Evolutionary conservation across 2,888 invertebrate genomes (phyloP).

Genomic region (Mesoligia furuncula): DNA sequence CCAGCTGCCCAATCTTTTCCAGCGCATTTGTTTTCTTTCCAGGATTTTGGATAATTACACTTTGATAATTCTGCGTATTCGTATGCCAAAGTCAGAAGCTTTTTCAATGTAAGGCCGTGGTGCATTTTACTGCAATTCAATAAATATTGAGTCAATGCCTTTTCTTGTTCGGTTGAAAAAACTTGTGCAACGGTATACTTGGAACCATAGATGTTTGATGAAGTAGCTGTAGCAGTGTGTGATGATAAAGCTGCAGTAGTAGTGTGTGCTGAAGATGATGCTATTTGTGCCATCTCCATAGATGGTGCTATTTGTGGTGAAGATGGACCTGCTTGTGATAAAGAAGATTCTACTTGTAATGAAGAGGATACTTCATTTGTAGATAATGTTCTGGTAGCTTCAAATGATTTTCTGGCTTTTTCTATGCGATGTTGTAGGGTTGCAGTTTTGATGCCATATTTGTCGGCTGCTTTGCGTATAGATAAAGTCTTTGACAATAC

Average conservation of each 20-base stretch:
- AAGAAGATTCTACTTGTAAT: slow-evolving; percentile 49
- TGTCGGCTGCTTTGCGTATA: slow-evolving; percentile 18
- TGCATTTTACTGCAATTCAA: slow-evolving; percentile 23
- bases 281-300: slow-evolving; percentile 28
- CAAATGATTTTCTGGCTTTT: slow-evolving; percentile 1
- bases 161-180: slow-evolving; percentile 55
- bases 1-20: slow-evolving; percentile 60
- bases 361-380: slow-evolving; percentile 41
- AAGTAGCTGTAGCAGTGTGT: slow-evolving; percentile 47
- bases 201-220: slow-evolving; percentile 9
- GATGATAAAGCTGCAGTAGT: slow-evolving; percentile 44
- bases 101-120: neutral
- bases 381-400: slow-evolving; percentile 34
- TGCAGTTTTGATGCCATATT: neutral
- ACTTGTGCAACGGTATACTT: slow-evolving; percentile 55
- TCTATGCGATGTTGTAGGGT: neutral
- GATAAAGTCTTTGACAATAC: slow-evolving; percentile 58
- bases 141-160: slow-evolving; percentile 56
- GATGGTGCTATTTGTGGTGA: slow-evolving; percentile 26
- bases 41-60: slow-evolving; percentile 1
- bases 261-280: slow-evolving; percentile 39
- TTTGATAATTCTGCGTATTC: neutral
- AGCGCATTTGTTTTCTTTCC: slow-evolving; percentile 40
- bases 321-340: slow-evolving; percentile 43
- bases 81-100: neutral